Conservation (phyloP, 2,797 vertebrate species). For the Lophotriccus pileatus region DNA sequence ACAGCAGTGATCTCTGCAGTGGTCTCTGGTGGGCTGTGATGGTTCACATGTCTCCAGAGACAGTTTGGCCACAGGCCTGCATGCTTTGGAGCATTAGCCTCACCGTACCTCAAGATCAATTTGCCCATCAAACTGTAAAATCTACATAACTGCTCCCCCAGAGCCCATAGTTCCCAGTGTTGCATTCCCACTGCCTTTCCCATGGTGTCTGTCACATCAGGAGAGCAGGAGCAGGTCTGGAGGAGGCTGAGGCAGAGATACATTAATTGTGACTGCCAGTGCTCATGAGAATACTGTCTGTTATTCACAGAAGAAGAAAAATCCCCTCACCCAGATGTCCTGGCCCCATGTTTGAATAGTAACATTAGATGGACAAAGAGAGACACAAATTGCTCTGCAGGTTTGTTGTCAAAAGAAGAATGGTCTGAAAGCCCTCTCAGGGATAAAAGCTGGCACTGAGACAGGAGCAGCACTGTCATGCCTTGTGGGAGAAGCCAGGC, state of each 20-base stretch:
- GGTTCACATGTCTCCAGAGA: background rate
- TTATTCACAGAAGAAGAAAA: conserved; percentile 24
- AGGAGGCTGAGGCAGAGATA: background rate
- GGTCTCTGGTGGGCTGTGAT: background rate
- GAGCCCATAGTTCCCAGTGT: background rate
- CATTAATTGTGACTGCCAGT: background rate
- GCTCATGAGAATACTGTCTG: background rate
- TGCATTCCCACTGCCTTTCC: background rate
- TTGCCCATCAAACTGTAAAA: background rate
- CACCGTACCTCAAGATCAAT: background rate
- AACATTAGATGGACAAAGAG: conserved; percentile 7
- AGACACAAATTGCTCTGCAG: conserved; percentile 1
- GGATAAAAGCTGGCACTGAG: conserved; percentile 16
- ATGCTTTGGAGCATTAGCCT: background rate
- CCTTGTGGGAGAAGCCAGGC: background rate
- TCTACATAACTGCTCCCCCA: background rate
- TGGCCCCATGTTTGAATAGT: background rate
- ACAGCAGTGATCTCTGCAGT: background rate
- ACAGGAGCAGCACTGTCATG: background rate
- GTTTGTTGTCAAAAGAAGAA: conserved; percentile 14
- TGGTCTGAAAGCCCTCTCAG: background rate
- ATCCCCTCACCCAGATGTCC: background rate
- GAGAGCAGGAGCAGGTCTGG: background rate
- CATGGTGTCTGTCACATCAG: background rate
- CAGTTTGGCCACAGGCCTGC: background rate